Evolutionary conservation across 2,888 invertebrate species (phyloP), one percentile per base, ranked within the genome.

Genomic region (Nymphalis c-album): DNA sequence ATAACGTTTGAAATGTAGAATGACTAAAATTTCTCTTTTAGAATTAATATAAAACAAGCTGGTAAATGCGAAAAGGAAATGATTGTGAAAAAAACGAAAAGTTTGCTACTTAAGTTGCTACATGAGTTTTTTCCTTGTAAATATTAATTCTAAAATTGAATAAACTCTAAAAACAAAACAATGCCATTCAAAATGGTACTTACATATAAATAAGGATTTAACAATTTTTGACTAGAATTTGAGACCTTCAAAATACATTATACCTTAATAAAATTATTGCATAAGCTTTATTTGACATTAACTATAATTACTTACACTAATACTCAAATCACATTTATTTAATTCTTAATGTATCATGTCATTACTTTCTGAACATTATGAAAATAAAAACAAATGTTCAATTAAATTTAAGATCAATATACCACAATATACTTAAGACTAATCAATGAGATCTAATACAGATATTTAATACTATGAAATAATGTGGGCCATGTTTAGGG

Each of bases 81-180:
- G 8, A 18, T 40, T 35, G 4, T 40, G 17, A 57, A 40, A 40
- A 10, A 40, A 57, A 40, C 2, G n/a, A n/a, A n/a, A n/a, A 5
- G 13, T 57, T 5, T 2, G 18, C 17, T 18, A 35, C n/a, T 40
- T 7, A 31, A 57, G 17, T n/a, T n/a, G n/a, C n/a, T n/a, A n/a
- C n/a, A 10, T 13, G 3, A 26, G 16, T n/a, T 26, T 17, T 31
- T n/a, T 40, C 18, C 20, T 50, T 51, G 35, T 50, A 55, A 40
- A 35, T 62, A 70, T 64, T 67, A 61, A 47, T 51, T 40, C 64
- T 51, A 51, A 67, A 59, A 60, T 17, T 45, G 35, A 45, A 69
- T 81, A 83, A 79, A 86, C 84, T 86, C 80, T 85, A 70, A 74
- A 81, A 83, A 85, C 80, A 81, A 81, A 86, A 85, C 85, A 80